phyloP scores from a whole-genome alignment of 2,888 invertebrate genomes.

The Conomelus anceps region DNA sequence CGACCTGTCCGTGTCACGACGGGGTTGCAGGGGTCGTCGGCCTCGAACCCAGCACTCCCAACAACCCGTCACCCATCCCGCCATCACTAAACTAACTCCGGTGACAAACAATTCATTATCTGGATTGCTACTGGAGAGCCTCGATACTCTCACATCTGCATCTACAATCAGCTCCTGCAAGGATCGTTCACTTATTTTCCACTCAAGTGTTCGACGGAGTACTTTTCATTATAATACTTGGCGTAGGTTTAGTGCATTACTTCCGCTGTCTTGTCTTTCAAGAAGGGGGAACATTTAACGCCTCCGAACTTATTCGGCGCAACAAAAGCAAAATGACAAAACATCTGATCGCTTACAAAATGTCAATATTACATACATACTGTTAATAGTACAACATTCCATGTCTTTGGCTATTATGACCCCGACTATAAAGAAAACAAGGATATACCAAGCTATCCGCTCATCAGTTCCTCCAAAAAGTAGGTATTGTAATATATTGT shows the following conservation, averaged over 20 bases:
- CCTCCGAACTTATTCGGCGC: background rate
- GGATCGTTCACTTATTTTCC: background rate
- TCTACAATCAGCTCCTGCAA: background rate
- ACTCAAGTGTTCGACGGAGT: background rate
- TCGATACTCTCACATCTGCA: background rate
- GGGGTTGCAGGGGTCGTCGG: background rate
- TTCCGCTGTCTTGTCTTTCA: background rate
- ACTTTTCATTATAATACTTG: background rate
- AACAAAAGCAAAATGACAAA: background rate
- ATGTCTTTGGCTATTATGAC: too few relatives aligned
- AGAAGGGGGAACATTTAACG: background rate
- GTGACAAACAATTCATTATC: background rate
- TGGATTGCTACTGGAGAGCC: background rate
- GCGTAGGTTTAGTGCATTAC: background rate
- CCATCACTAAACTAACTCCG: background rate
- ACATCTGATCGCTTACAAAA: background rate
- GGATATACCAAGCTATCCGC: too few relatives aligned
- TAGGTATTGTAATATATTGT: too few relatives aligned
- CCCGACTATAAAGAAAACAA: too few relatives aligned
- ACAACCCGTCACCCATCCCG: background rate
- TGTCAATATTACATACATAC: background rate
- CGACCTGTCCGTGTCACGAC: background rate
- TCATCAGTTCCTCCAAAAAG: too few relatives aligned
- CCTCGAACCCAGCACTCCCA: background rate
- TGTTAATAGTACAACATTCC: too few relatives aligned